A percentile compares a stretch with the other conserved stretches of the same genome.
phyloP scores from a whole-genome alignment of 2,797 vertebrate genomes.

The Miichthys miiuy region DNA sequence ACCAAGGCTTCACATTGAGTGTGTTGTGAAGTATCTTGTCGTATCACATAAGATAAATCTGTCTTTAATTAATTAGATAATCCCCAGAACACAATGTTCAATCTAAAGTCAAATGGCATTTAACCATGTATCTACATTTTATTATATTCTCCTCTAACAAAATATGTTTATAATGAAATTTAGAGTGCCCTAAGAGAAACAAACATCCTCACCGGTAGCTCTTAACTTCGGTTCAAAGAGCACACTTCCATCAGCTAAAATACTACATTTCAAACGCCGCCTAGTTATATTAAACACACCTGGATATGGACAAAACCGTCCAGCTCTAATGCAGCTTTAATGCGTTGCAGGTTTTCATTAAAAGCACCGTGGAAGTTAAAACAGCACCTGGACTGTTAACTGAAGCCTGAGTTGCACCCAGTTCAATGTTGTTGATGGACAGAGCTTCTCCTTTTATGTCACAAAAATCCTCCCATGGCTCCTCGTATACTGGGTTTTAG shows the following conservation, averaged over 20 bases:
- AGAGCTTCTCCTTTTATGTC: neutral
- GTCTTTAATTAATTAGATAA: constrained; percentile 2
- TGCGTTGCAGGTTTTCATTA: neutral
- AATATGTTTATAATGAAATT: neutral
- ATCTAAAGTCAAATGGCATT: neutral
- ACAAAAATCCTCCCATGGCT: neutral
- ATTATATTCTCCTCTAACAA: neutral
- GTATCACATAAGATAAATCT: neutral
- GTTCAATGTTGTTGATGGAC: neutral
- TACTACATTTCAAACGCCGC: neutral
- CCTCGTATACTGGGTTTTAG: neutral
- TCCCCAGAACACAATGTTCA: neutral
- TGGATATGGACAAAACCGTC: neutral
- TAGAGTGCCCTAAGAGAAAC: neutral
- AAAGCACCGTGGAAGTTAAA: neutral
- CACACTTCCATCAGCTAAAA: neutral
- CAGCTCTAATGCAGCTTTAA: constrained; percentile 8
- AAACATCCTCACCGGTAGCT: neutral
- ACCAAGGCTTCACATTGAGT: neutral
- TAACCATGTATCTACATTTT: neutral
- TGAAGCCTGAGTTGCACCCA: neutral
- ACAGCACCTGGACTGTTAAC: neutral
- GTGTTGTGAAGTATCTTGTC: neutral
- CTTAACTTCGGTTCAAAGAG: neutral
- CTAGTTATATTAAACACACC: neutral